phyloP scores from a whole-genome alignment of 2,888 invertebrate genomes.

The Caenorhabditis auriculariae region DNA sequence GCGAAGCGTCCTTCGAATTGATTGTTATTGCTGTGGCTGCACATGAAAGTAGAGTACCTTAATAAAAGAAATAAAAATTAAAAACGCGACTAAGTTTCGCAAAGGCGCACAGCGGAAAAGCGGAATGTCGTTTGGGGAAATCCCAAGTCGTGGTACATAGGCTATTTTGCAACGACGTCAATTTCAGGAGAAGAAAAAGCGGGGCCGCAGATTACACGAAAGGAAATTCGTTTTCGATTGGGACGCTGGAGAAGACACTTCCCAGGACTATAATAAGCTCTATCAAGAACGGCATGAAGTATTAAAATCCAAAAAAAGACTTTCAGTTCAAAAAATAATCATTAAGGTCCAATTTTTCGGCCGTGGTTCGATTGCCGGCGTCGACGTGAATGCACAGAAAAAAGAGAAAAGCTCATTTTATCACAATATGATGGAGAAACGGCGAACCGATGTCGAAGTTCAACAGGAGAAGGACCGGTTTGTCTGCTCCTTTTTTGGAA shows the following conservation, averaged over 20 bases:
- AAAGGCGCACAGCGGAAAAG: too few relatives aligned
- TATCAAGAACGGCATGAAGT: constrained; percentile 91
- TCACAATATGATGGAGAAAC: constrained; percentile 87
- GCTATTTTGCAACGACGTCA: too few relatives aligned
- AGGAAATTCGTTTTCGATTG: constrained; percentile 99
- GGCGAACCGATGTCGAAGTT: constrained; percentile 92
- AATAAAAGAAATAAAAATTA: too few relatives aligned
- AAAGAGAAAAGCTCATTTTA: constrained; percentile 92
- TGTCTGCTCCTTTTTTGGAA: not conserved
- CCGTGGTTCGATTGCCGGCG: constrained; percentile 93
- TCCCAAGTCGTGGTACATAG: too few relatives aligned
- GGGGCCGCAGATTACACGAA: constrained; percentile 90
- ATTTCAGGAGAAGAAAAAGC: constrained; percentile 67
- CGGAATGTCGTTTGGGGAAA: too few relatives aligned
- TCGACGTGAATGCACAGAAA: constrained; percentile 80
- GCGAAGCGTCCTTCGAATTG: too few relatives aligned
- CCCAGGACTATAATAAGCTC: constrained; percentile 89
- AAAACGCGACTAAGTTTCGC: too few relatives aligned
- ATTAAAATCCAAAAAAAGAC: not conserved
- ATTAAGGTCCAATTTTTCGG: constrained; percentile 87
- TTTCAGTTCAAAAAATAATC: not conserved
- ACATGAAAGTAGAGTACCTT: too few relatives aligned
- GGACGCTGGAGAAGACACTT: constrained; percentile 98
- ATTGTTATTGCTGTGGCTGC: too few relatives aligned
- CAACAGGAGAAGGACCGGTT: constrained; percentile 80